Percentiles rank a stretch among this genome's conserved stretches.
Evolutionary conservation across 2,888 invertebrate species (phyloP).

Genomic region (Anodontia alba): DNA sequence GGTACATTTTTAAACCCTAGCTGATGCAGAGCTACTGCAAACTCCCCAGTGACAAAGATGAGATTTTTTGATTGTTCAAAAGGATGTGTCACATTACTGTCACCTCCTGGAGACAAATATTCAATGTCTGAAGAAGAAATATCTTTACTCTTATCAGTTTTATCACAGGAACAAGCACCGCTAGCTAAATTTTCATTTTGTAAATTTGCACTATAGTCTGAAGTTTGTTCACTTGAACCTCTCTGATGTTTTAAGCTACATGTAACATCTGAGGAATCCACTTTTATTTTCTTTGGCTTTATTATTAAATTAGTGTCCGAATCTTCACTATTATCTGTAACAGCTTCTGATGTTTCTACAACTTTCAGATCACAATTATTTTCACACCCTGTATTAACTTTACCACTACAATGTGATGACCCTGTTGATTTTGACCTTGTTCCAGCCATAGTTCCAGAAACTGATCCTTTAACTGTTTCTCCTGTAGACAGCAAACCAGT

Average conservation of each 20-base stretch:
- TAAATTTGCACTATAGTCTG: not conserved
- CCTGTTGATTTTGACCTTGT: not conserved
- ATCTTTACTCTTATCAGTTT: not conserved
- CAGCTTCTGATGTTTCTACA: not conserved
- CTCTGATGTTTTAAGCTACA: not conserved
- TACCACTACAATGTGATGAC: not conserved
- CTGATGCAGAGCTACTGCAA: constrained; percentile 76
- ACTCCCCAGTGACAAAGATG: constrained; percentile 75
- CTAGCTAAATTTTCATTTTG: not conserved
- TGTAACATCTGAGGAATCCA: not conserved
- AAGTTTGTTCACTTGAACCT: too few species aligned
- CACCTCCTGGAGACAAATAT: not conserved
- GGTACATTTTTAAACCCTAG: constrained; percentile 73
- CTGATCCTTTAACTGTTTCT: not conserved
- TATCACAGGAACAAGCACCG: not conserved
- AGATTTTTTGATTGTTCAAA: constrained; percentile 51
- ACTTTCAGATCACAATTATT: not conserved
- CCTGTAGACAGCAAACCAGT: not conserved
- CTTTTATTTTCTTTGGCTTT: constrained; percentile 4
- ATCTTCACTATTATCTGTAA: not conserved
- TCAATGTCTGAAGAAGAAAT: not conserved
- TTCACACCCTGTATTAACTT: not conserved
- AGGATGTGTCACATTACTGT: not conserved
- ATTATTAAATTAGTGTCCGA: not conserved
- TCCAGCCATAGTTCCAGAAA: not conserved